A percentile compares a stretch with the other conserved stretches of the same genome.
phyloP scores from a whole-genome alignment of 2,113 vertebrate genomes.

The Sterna hirundo region DNA sequence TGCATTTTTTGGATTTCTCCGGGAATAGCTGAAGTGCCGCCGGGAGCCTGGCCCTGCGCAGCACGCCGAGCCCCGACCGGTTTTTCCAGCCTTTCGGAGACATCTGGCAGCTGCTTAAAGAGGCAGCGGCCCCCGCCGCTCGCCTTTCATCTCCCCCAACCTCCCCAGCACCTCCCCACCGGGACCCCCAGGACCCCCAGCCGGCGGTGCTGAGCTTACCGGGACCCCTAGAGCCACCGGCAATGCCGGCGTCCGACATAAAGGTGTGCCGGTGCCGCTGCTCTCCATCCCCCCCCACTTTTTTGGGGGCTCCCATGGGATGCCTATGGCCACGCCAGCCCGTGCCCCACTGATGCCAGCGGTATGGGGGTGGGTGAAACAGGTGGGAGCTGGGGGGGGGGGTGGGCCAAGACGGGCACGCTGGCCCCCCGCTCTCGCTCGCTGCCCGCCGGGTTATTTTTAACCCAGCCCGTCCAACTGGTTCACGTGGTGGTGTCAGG shows the following conservation, averaged over 20 bases:
- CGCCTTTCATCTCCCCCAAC: constrained; percentile 9
- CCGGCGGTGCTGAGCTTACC: fast-evolving
- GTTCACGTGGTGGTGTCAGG: constrained; percentile 72
- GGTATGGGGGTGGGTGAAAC: background rate
- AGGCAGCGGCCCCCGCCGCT: constrained; percentile 3
- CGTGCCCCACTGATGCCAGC: background rate
- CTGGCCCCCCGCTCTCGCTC: background rate
- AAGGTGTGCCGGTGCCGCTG: background rate
- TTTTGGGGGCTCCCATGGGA: background rate
- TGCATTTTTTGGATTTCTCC: constrained; percentile 71
- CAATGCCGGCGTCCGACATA: fast-evolving
- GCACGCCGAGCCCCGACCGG: constrained; percentile 54
- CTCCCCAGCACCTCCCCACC: background rate
- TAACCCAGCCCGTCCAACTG: constrained; percentile 69
- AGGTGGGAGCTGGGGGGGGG: constrained; percentile 27
- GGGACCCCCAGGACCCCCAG: background rate
- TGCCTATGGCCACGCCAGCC: background rate
- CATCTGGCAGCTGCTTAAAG: constrained; percentile 72
- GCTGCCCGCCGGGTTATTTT: constrained; percentile 60
- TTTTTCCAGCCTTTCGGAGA: constrained; percentile 70
- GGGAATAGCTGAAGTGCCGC: constrained; percentile 68
- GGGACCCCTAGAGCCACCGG: background rate
- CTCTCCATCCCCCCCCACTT: background rate
- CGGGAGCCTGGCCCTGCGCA: constrained; percentile 51
- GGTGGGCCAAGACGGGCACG: background rate